Conservation (phyloP, 2,888 invertebrate species). For the Nomada ruficornis region DNA sequence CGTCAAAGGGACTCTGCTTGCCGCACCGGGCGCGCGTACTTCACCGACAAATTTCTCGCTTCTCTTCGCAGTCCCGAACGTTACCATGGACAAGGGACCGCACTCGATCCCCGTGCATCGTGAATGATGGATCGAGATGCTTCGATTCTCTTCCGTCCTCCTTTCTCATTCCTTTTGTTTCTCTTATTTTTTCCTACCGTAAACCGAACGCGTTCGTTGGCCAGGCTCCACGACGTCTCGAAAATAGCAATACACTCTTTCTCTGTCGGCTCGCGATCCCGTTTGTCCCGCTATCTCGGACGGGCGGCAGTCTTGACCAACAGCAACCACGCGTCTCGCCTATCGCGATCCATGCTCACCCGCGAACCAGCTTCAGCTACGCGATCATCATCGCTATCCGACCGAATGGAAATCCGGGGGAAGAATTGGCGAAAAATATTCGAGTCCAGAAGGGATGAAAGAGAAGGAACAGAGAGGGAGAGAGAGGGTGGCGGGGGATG, state of each 20-base stretch:
- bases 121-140: slow-evolving; percentile 26
- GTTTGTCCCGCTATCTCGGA: slow-evolving; percentile 33
- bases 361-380: not conserved
- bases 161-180: not conserved
- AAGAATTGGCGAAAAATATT: not conserved
- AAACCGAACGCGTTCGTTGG: slow-evolving; percentile 66
- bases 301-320: not conserved
- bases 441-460: not conserved
- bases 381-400: not conserved
- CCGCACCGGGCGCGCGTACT: too few relatives aligned
- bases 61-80: too few relatives aligned
- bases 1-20: too few relatives aligned
- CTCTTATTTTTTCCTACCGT: slow-evolving; percentile 20
- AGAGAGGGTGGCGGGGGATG: not conserved
- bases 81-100: not conserved
- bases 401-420: too few relatives aligned
- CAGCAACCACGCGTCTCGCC: slow-evolving; percentile 42
- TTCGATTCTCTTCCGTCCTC: slow-evolving; percentile 16
- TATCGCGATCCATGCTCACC: slow-evolving; percentile 13
- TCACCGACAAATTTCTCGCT: too few relatives aligned
- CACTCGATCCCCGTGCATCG: slow-evolving; percentile 8
- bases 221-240: slow-evolving; percentile 68
- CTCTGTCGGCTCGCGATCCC: slow-evolving; percentile 35
- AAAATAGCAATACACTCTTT: slow-evolving; percentile 68
- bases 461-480: not conserved